These are phyloP conservation scores for Stenchaetothrips biformis DNA, from an alignment of 2,888 invertebrate genomes.

Conservation along the genomic window DNA sequence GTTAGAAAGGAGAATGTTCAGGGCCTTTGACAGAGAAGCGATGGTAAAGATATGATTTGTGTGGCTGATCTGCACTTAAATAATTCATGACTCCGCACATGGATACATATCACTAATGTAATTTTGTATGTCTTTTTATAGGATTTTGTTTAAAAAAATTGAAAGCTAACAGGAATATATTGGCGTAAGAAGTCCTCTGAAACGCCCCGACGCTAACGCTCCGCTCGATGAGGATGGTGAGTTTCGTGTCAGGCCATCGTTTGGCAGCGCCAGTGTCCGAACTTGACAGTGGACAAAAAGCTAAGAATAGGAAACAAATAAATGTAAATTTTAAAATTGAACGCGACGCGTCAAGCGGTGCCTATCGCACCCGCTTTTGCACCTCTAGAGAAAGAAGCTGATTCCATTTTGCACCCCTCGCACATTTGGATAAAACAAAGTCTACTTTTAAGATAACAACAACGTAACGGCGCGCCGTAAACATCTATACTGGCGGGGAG, in stretches of 20 bases:
- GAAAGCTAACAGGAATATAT: background rate
- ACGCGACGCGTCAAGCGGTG: background rate
- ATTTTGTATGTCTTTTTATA: background rate
- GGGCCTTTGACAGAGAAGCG: background rate
- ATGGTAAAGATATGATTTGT: background rate
- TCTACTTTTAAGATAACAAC: background rate
- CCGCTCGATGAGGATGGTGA: conserved; percentile 6
- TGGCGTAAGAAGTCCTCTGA: background rate
- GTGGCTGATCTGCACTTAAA: background rate
- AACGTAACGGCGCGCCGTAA: too few relatives aligned
- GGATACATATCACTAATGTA: background rate
- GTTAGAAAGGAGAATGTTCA: background rate
- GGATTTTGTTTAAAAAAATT: background rate
- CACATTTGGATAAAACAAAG: conserved; percentile 16
- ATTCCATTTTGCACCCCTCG: conserved; percentile 12
- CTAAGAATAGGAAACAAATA: background rate
- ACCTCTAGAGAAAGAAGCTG: background rate
- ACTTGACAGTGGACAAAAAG: background rate
- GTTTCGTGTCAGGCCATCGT: conserved; percentile 20
- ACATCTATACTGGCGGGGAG: background rate
- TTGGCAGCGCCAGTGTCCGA: background rate
- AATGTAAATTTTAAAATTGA: too few relatives aligned
- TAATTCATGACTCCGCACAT: background rate
- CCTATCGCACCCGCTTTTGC: background rate
- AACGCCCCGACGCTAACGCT: background rate